Percentiles rank a stretch among this genome's conserved stretches.
Conservation (phyloP, 2,797 vertebrate species). For the Aratinga solstitialis region DNA sequence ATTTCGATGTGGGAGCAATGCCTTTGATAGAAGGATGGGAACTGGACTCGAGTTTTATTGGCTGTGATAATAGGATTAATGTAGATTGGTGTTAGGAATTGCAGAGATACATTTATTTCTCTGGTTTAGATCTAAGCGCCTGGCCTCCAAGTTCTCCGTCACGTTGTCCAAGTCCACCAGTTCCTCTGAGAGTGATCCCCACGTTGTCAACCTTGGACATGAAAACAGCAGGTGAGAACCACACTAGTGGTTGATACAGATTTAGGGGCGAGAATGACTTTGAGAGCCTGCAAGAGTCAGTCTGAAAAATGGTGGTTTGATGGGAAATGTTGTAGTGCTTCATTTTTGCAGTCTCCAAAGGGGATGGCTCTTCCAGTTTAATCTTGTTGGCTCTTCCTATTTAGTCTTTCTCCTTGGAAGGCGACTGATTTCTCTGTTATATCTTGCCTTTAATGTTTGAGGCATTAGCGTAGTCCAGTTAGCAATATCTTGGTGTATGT, state of each 20-base stretch:
- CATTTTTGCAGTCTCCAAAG: background rate
- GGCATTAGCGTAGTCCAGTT: background rate
- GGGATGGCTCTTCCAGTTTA: background rate
- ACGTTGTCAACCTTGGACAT: slow-evolving; percentile 93
- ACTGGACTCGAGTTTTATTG: background rate
- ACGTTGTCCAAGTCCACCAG: slow-evolving; percentile 81
- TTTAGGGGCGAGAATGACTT: background rate
- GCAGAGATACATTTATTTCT: slow-evolving; percentile 9
- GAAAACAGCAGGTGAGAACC: slow-evolving; percentile 88
- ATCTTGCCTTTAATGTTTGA: background rate
- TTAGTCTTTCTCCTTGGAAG: background rate
- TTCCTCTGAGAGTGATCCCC: slow-evolving; percentile 89
- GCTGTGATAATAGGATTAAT: background rate
- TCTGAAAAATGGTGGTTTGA: background rate
- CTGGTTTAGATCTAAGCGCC: slow-evolving; percentile 75
- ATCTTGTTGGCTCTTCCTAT: background rate
- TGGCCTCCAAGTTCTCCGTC: slow-evolving; percentile 83
- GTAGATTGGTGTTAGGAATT: background rate
- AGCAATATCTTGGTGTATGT: background rate
- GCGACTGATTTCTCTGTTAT: background rate
- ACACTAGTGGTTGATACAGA: rapidly evolving
- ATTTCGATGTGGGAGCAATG: background rate
- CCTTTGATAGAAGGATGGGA: background rate
- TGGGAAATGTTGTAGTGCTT: background rate
- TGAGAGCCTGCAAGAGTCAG: background rate